These are phyloP conservation scores for Ischnura elegans DNA, from an alignment of 2,888 invertebrate genomes.

Conservation along the genomic window DNA sequence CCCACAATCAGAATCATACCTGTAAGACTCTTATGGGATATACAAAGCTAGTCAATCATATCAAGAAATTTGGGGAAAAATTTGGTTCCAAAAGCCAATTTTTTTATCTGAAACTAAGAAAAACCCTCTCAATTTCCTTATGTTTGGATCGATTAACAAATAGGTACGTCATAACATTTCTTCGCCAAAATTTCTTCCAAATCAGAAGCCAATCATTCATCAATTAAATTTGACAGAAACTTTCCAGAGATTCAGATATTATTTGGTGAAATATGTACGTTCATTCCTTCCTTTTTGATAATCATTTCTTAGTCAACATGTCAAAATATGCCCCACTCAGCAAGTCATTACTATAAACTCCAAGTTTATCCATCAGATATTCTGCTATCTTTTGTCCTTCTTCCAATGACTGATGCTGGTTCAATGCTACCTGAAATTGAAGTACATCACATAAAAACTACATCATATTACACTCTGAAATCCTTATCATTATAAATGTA, in stretches of 20 bases:
- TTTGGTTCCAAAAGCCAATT: too few species aligned
- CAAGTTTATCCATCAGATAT: slow-evolving; percentile 84
- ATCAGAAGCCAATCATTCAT: background rate
- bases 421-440: slow-evolving; percentile 82
- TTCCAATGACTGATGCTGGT: slow-evolving; percentile 83
- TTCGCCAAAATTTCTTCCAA: background rate
- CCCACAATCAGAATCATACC: too few species aligned
- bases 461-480: too few species aligned
- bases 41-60: too few species aligned
- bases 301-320: slow-evolving; percentile 78
- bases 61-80: too few species aligned
- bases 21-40: too few species aligned
- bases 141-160: too few species aligned
- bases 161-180: background rate
- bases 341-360: slow-evolving; percentile 82
- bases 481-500: too few species aligned
- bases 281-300: background rate
- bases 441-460: too few species aligned
- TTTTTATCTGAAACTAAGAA: too few species aligned
- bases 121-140: too few species aligned
- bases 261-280: background rate
- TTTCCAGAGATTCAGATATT: background rate
- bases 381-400: slow-evolving; percentile 86
- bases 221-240: background rate
- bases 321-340: slow-evolving; percentile 89